A percentile compares a stretch with the other conserved stretches of the same genome.
Conservation (phyloP, 2,797 vertebrate species). For the Amphiprion clarkii region DNA sequence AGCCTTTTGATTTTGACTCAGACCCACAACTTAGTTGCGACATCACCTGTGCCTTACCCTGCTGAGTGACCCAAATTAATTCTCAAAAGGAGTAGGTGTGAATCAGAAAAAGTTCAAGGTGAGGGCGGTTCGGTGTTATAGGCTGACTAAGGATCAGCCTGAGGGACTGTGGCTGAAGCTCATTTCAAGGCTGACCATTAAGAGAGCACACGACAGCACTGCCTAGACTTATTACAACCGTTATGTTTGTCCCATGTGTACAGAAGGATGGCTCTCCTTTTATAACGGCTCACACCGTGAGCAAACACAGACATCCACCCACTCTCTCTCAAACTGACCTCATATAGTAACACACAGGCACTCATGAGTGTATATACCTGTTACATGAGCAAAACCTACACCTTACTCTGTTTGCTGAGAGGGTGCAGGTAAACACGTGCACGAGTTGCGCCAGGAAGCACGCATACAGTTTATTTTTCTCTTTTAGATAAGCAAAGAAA, state of each 20-base stretch:
- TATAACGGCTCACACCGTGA: conserved; percentile 29
- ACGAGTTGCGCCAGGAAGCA: neutral
- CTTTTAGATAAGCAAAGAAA: neutral
- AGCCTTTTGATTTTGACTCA: conserved; percentile 50
- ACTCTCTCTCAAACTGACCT: conserved; percentile 34
- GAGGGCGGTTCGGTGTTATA: conserved; percentile 47
- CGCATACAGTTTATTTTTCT: conserved; percentile 7
- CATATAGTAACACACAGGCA: conserved; percentile 18
- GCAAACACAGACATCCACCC: conserved; percentile 29
- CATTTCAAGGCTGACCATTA: conserved; percentile 72
- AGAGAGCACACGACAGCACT: conserved; percentile 57
- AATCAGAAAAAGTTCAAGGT: conserved; percentile 72
- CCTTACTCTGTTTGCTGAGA: conserved; percentile 16
- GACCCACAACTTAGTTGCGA: conserved; percentile 23
- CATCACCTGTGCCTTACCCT: conserved; percentile 25
- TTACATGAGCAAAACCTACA: conserved; percentile 25
- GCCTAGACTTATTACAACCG: conserved; percentile 68
- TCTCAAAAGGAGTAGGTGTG: conserved; percentile 46
- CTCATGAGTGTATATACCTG: conserved; percentile 22
- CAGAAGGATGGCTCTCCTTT: conserved; percentile 51
- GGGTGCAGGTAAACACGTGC: neutral
- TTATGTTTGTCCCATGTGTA: conserved; percentile 66
- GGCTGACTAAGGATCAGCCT: conserved; percentile 57
- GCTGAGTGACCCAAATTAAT: conserved; percentile 45
- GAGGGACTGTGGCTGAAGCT: conserved; percentile 53